These are phyloP conservation scores for Mesaphorura yosii DNA, from an alignment of 1,140 invertebrate genomes.

Conservation along the genomic window DNA sequence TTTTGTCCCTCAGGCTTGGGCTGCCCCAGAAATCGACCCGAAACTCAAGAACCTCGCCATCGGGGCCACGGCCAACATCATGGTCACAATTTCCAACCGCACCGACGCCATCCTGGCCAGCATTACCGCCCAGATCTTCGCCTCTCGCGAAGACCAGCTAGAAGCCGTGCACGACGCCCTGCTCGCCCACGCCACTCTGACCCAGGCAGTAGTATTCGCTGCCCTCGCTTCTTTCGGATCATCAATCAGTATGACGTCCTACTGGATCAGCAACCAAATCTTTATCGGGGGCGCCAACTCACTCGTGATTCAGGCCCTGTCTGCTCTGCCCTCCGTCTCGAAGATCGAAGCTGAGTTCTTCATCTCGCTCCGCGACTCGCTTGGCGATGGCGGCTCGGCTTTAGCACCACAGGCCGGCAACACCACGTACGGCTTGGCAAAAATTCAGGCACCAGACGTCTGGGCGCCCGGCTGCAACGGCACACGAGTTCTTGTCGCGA, in stretches of 20 bases:
- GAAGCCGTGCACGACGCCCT: neutral
- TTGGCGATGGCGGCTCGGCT: neutral
- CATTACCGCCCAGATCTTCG: neutral
- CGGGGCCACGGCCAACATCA: neutral
- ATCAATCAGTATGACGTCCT: neutral
- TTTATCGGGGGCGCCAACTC: neutral
- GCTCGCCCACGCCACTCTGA: neutral
- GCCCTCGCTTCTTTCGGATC: neutral
- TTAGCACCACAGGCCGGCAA: neutral
- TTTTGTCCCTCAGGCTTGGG: no score
- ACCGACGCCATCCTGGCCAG: neutral
- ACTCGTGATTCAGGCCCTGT: neutral
- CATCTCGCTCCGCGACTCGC: no score
- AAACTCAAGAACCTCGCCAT: neutral
- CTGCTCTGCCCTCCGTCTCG: neutral
- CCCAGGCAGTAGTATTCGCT: neutral
- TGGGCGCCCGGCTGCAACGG: conserved; percentile 3
- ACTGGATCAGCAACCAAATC: conserved; percentile 15
- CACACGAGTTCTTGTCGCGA: conserved; percentile 2
- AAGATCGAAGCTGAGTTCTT: neutral
- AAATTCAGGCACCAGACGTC: conserved; percentile 7
- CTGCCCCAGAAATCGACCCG: no score
- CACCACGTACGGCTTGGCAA: neutral
- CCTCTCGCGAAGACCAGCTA: neutral
- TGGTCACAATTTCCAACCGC: neutral